Evolutionary conservation across 1,140 invertebrate genomes (phyloP).

Genomic region (Druon quercuslanigerum): DNA sequence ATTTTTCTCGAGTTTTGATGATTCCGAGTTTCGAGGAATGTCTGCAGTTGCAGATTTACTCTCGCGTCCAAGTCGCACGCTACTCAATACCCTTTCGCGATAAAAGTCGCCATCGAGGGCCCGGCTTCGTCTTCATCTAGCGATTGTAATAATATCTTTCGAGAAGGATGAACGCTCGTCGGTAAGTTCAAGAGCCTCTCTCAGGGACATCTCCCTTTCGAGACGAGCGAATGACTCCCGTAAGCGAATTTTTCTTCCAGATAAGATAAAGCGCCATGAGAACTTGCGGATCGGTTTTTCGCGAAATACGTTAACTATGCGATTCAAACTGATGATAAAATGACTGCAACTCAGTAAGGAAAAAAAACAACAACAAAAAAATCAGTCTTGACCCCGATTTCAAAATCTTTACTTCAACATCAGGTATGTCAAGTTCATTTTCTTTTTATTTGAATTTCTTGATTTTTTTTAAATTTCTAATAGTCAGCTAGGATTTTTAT

Average conservation of each 20-base stretch:
- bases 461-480: slow-evolving; percentile 26
- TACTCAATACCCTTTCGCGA: slow-evolving; percentile 72
- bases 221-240: slow-evolving; percentile 60
- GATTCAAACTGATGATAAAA: neutral
- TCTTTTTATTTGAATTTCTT: slow-evolving; percentile 32
- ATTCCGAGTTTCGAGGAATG: slow-evolving; percentile 56
- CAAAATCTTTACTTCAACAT: no score
- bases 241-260: slow-evolving; percentile 70
- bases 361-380: no score
- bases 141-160: slow-evolving; percentile 75
- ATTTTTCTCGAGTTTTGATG: slow-evolving; percentile 12
- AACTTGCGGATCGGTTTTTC: slow-evolving; percentile 38
- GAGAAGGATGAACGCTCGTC: slow-evolving; percentile 66
- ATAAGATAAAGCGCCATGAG: slow-evolving; percentile 65
- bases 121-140: slow-evolving; percentile 47
- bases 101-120: slow-evolving; percentile 59
- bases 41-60: slow-evolving; percentile 59
- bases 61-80: slow-evolving; percentile 67
- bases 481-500: slow-evolving; percentile 44
- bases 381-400: neutral
- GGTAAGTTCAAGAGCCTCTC: slow-evolving; percentile 74
- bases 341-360: slow-evolving; percentile 45
- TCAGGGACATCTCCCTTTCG: slow-evolving; percentile 69
- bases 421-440: neutral
- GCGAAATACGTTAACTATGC: slow-evolving; percentile 46